Evolutionary conservation across 92 coral and sea anemone genomes (phyloP), one percentile per base, ranked within the genome.

Genomic region (Epizoanthus fatuus): DNA sequence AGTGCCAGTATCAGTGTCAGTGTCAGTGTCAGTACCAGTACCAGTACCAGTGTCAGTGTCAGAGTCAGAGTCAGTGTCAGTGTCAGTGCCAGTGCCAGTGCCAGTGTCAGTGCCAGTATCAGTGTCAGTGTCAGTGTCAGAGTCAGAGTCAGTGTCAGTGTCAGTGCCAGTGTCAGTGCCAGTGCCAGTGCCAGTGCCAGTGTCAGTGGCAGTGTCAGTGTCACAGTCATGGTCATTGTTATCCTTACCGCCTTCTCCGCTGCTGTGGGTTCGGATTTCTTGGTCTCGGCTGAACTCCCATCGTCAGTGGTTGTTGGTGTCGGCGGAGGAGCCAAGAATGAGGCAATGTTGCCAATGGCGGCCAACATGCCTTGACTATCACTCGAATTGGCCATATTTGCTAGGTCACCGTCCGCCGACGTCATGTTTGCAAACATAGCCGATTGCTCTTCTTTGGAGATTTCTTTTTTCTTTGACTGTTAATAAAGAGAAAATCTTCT

Each of bases 301-400:
- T 73, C 79, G 42, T 37, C 17, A 38, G 69, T 44, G 42, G 82
- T 10, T 20, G 51, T 38, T 19, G 82, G 32, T 3, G 19, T 19
- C 9, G 82, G 20, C 20, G 70, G 19, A 58, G 40, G 70, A 3
- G 38, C 40, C 0, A 77, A 20, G 39, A 77, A 19, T 4, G 82
- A 77, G 54, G 56, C 82, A 20, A 77, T n/a, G 69, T 60, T 77
- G 5, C 20, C 69, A 77, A 77, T 77, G 42, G 82, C 44, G 25
- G 82, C 10, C 37, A 77, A 42, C 82, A 59, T 59, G 6, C 12
- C 70, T 58, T 77, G 68, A 12, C 16, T 59, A 10, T 77, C 14
- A n/a, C 82, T 70, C 5, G 82, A 77, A 11, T 42, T 77, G 38
- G 58, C 82, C 82, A 77, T 77, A 39, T 77, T 77, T 1, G 82